Conservation (phyloP, 2,113 vertebrate genomes). For the Leucosticte australis region DNA sequence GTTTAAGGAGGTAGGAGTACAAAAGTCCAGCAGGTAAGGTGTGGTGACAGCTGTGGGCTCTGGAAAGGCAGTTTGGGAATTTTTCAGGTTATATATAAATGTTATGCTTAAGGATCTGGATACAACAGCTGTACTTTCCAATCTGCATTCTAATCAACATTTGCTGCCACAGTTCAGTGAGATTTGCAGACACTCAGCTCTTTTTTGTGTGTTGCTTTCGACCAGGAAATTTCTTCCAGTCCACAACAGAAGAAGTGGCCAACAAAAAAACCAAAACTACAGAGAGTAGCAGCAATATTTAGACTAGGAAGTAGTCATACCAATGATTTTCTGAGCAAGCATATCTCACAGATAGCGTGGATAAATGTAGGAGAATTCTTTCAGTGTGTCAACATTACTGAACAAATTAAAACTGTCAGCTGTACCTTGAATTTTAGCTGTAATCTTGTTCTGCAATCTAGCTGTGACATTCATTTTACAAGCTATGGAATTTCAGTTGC, state of each 20-base stretch:
- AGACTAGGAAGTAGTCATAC: not conserved
- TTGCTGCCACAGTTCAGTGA: not conserved
- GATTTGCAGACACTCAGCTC: not conserved
- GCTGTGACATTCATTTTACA: not conserved
- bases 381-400: not conserved
- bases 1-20: constrained; percentile 80
- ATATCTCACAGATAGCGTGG: not conserved
- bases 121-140: not conserved
- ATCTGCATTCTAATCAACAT: not conserved
- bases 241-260: not conserved
- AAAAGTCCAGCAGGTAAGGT: not conserved
- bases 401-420: constrained; percentile 2
- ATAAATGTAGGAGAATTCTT: not conserved
- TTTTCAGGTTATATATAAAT: not conserved
- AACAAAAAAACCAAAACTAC: not conserved
- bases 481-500: not conserved
- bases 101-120: not conserved
- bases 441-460: not conserved
- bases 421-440: not conserved
- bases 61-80: not conserved
- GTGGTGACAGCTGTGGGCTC: not conserved
- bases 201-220: not conserved
- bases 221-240: not conserved
- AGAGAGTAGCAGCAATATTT: not conserved
- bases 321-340: not conserved